Conservation (phyloP, 2,113 vertebrate genomes). For the Bettongia penicillata region DNA sequence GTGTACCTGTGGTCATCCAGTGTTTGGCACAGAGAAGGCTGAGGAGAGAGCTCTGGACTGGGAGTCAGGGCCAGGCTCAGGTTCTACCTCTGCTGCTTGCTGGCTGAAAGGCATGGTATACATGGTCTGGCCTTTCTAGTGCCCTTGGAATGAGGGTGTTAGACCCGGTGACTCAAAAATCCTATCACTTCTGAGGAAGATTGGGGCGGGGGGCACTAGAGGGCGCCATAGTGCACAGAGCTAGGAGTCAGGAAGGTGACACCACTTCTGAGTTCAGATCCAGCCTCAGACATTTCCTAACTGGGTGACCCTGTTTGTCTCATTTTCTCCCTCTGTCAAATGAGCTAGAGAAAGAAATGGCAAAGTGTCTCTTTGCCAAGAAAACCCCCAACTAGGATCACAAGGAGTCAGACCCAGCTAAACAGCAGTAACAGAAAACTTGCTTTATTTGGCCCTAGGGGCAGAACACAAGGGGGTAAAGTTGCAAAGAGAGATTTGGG, state of each 20-base stretch:
- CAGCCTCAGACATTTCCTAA: background rate
- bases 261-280: no score
- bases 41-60: no score
- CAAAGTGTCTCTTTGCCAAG: background rate
- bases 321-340: no score
- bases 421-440: no score
- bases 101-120: fast-evolving
- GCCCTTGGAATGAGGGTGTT: background rate
- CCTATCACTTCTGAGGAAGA: background rate
- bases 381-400: background rate
- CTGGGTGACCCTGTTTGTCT: no score
- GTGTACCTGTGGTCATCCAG: no score
- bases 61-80: background rate
- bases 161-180: background rate
- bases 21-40: no score
- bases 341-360: no score
- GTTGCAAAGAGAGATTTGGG: background rate
- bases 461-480: background rate
- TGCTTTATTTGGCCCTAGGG: no score
- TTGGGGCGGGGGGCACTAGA: no score
- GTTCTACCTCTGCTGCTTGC: background rate
- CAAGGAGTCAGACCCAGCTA: no score
- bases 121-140: background rate
- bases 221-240: no score
- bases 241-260: background rate